Evolutionary conservation across 2,888 invertebrate species (phyloP), one percentile per base, ranked within the genome.

Genomic region (Phragmatobia fuliginosa): DNA sequence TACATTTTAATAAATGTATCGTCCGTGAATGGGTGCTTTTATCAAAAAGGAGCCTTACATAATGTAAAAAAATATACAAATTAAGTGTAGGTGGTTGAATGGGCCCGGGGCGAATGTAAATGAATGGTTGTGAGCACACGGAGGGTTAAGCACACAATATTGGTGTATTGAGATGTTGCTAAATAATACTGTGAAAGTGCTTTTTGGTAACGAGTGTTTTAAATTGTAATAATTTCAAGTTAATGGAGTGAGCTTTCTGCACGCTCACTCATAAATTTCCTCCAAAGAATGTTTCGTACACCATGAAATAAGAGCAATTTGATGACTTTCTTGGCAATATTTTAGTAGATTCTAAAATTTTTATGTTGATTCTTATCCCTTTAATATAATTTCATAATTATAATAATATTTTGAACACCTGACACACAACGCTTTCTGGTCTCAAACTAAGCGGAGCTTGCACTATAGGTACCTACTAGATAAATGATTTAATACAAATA

Each of bases 1-100:
- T 90, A 92, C 91, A 90, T 91, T 93, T 94, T 94, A 93, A 94
- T 94, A 94, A 95, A 95, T 94, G 94, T 94, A 94, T 93, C 93
- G 92, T 74, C 86, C 66, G 88, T 94, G 94, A 94, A 94, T 92
- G 87, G 91, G 76, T 87, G 88, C 89, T 93, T 94, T 94, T 92
- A 90, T 90, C 87, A 92, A 91, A 93, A 91, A 91, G 88, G 83
- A 87, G 84, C 83, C 87, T 89, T 90, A 90, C 82, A 90, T 91
- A 89, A 92, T 89, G 91, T 89, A 88, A 90, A 88, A n/a, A 90
- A 88, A 92, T 92, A 90, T 90, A 93, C 91, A 92, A 94, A 92
- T 91, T 90, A 93, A 91, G 92, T 92, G 92, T 92, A 88, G 92
- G 90, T 85, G 90, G 88, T 74, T 93, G 90, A 92, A 94, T 92